Evolutionary conservation across 2,113 vertebrate species (phyloP), one percentile per base, ranked within the genome.

Genomic region (Percopsis transmontana): DNA sequence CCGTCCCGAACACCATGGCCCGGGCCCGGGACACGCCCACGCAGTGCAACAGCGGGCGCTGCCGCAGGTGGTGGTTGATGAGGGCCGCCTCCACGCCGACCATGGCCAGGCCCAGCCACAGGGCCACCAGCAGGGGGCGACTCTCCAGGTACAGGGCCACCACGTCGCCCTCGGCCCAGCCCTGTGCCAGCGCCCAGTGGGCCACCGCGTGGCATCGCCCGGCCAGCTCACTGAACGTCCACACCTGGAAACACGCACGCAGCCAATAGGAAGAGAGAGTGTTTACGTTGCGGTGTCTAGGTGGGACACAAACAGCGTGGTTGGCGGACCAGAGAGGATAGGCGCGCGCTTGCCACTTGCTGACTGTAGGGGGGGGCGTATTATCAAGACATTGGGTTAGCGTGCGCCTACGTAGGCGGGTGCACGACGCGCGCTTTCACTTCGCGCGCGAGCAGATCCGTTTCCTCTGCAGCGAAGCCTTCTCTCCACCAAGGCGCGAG

Each of bases 71-170:
- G 62, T 92, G 81, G 60, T 97, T 97, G 70, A 97, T 91, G 16
- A 96, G 84, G 0, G 95, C 94, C 0, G 93, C 92, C 62, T 96
- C 94, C 0, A 95, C 78, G 0, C 95, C 95, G 0, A 91, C 70
- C 77, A 93, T 94, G 0, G 95, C 94, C 88, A 96, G 89, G n/a
- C 95, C 95, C 33, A 96, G 62, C 95, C 95, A 97, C 18, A 96
- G 81, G 9, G 92, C 92, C 10, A 94, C 93, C 2, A 94, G 88
- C 39, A 90, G 79, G 0, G 92, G 95, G 2, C 89, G 88, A n/a
- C 91, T 94, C 81, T 94, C 94, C 91, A 95, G 90, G 76, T 92
- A 94, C 40, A 97, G 8, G 0, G 95, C 95, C 1, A 96, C 89
- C 21, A 96, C 94, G 0, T 95, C 94, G 0, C 95, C 95, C 0